Evolutionary conservation across 2,888 invertebrate species (phyloP), one percentile per base, ranked within the genome.

Genomic region (Noctuana brunneofusca): DNA sequence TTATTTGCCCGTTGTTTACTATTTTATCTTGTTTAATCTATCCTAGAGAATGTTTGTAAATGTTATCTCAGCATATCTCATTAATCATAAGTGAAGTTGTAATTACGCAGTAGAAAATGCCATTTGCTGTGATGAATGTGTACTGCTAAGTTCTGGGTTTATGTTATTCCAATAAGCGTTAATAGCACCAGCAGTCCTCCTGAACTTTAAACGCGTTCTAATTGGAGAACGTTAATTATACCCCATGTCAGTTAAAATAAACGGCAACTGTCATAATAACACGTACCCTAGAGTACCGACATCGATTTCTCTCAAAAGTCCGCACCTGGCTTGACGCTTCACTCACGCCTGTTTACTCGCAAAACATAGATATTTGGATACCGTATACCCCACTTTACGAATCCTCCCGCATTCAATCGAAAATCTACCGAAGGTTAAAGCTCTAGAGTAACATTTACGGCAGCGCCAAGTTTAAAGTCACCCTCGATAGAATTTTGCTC

Each of bases 351-450:
- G 86, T 89, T 90, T 89, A 87, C 87, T 84, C 80, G 86, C 87
- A 84, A 88, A 89, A 87, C 85, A 85, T 82, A 84, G 83, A 86
- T 87, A 87, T 89, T 88, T 84, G 79, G 86, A 86, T 86, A 87
- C 77, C 74, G 70, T 79, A 73, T 78, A 80, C 83, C 83, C 86
- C 75, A 81, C 73, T 78, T 80, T 74, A 79, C 75, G 72, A 77
- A 75, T 71, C 66, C 58, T 30, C 46, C n/a, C 49, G 46, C 32
- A 22, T 64, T 32, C 70, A 74, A 69, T 58, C 66, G 32, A 78
- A 83, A 81, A 70, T 62, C 69, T 66, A 76, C 80, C 75, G 56
- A 78, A 73, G 48, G 22, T n/a, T 18, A n/a, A 2, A 41, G 59
- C 3, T 3, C 9, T 72, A 80, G 68, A 76, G 79, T 68, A 52